These are phyloP conservation scores for Jordanella pulchra DNA, from an alignment of 2,797 vertebrate genomes.

Conservation along the genomic window DNA sequence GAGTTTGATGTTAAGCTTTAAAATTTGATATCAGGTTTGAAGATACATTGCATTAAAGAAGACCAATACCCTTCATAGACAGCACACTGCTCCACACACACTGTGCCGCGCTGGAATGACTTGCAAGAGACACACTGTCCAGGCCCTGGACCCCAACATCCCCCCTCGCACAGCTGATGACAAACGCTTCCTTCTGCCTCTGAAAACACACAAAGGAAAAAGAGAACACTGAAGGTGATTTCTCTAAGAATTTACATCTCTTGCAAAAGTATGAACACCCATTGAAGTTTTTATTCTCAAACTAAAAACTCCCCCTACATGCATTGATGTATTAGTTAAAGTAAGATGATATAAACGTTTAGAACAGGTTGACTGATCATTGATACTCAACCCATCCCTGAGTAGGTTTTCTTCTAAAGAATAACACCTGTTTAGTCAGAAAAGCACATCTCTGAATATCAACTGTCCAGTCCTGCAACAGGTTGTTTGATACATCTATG, in stretches of 20 bases:
- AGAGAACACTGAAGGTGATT: not conserved
- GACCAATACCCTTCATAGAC: conserved; percentile 85
- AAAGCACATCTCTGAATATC: no score
- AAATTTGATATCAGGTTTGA: not conserved
- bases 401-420: no score
- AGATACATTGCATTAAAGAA: not conserved
- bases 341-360: not conserved
- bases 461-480: no score
- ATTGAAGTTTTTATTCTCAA: not conserved
- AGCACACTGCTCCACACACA: conserved; percentile 92
- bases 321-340: not conserved
- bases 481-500: no score
- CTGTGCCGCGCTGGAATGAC: conserved; percentile 84
- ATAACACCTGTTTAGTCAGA: no score
- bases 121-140: conserved; percentile 88
- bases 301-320: no score
- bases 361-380: not conserved
- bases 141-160: conserved; percentile 93
- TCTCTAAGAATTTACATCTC: not conserved
- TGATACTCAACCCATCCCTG: no score
- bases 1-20: not conserved
- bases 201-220: conserved; percentile 62
- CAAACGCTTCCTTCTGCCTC: conserved; percentile 81
- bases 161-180: conserved; percentile 82
- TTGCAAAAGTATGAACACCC: not conserved